Evolutionary conservation across 2,113 vertebrate genomes (phyloP).

Genomic region (Indicator maculatus): DNA sequence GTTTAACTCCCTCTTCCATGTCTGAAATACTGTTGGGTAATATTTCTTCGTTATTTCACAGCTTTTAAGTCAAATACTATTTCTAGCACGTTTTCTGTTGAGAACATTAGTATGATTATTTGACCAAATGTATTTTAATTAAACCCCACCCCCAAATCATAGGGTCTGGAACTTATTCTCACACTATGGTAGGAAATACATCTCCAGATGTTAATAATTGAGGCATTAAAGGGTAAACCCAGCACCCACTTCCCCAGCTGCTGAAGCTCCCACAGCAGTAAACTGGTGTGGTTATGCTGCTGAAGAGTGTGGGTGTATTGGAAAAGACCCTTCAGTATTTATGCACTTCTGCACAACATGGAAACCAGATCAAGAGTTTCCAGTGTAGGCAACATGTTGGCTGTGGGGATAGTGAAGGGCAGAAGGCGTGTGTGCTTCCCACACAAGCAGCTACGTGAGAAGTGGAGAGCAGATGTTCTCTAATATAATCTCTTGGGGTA

Average conservation of each 20-base stretch:
- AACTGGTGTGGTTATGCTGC: slow-evolving; percentile 12
- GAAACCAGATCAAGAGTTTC: slow-evolving; percentile 36
- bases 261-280: not conserved
- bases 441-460: not conserved
- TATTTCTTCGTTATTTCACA: not conserved
- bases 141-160: not conserved
- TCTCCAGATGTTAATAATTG: slow-evolving; percentile 64
- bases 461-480: slow-evolving; percentile 12
- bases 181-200: not conserved
- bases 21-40: not conserved
- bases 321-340: not conserved
- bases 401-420: not conserved
- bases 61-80: not conserved
- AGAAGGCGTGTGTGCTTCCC: not conserved
- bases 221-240: slow-evolving; percentile 50
- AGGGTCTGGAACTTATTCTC: slow-evolving; percentile 41
- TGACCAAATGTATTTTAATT: slow-evolving; percentile 21
- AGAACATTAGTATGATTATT: slow-evolving; percentile 18
- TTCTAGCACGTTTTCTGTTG: slow-evolving; percentile 1
- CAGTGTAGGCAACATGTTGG: not conserved
- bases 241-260: slow-evolving; percentile 46
- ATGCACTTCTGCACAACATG: not conserved
- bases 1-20: not conserved
- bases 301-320: slow-evolving; percentile 38
- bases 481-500: not conserved